Percentiles rank a stretch among this genome's conserved stretches.
These are phyloP conservation scores for Oeneis ivallda DNA, from an alignment of 2,888 invertebrate genomes.

Conservation along the genomic window DNA sequence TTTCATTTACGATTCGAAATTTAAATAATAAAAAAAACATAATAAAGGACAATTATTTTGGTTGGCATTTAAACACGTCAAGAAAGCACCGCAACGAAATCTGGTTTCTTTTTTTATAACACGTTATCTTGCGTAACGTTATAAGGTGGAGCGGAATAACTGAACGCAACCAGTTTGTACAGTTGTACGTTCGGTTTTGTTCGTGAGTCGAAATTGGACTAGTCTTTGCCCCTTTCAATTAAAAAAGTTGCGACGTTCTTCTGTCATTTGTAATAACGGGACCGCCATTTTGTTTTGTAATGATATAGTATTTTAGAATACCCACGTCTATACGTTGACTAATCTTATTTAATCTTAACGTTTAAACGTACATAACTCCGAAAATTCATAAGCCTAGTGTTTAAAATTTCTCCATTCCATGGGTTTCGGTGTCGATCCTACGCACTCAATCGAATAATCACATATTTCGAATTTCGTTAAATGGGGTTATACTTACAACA, in stretches of 20 bases:
- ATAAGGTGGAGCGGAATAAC: constrained; percentile 48
- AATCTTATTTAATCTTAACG: no score
- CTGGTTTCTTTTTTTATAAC: constrained; percentile 63
- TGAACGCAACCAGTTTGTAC: constrained; percentile 44
- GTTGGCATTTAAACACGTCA: constrained; percentile 46
- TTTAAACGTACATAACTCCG: no score
- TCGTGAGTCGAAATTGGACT: constrained; percentile 44
- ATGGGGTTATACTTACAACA: no score
- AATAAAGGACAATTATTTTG: constrained; percentile 37
- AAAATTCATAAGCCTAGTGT: no score
- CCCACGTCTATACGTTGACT: no score
- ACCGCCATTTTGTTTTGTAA: constrained; percentile 9
- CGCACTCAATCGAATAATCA: no score
- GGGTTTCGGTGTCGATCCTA: no score
- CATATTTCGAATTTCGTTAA: no score
- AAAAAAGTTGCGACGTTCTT: constrained; percentile 28
- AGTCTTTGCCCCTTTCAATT: constrained; percentile 42
- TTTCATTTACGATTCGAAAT: constrained; percentile 11
- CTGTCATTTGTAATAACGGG: constrained; percentile 10
- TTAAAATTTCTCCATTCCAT: no score
- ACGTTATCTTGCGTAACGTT: constrained; percentile 58
- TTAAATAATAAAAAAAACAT: constrained; percentile 8
- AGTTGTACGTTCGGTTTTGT: constrained; percentile 46
- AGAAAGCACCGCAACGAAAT: constrained; percentile 56
- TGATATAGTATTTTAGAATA: background rate